phyloP scores from a whole-genome alignment of 2,797 vertebrate species.

The Chaenodraco wilsoni region DNA sequence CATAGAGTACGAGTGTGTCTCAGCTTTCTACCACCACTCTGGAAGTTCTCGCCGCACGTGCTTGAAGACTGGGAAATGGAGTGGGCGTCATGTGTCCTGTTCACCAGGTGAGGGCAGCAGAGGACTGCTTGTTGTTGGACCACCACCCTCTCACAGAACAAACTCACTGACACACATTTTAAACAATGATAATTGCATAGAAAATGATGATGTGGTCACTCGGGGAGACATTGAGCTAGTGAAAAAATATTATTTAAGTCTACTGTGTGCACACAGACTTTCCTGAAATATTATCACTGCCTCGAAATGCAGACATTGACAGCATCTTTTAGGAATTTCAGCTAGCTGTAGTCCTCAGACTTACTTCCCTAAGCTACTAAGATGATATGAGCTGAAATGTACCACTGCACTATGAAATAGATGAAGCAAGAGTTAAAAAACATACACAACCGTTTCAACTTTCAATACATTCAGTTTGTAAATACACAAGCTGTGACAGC shows the following conservation, averaged over 20 bases:
- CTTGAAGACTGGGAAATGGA: constrained; percentile 97
- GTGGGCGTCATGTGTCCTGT: constrained; percentile 94
- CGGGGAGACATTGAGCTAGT: not conserved
- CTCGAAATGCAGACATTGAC: constrained; percentile 8
- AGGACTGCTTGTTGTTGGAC: constrained; percentile 15
- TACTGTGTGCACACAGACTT: not conserved
- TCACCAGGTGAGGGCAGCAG: constrained; percentile 91
- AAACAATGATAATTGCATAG: too few relatives aligned
- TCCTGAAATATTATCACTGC: constrained; percentile 13
- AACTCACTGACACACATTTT: not conserved
- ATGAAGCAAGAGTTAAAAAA: not conserved
- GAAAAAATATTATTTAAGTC: not conserved
- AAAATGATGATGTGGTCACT: not conserved
- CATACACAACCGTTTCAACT: not conserved
- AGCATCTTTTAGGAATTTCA: not conserved
- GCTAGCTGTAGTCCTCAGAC: not conserved
- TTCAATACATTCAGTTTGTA: too few relatives aligned
- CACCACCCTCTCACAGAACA: not conserved
- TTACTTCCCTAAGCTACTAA: not conserved
- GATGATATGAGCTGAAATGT: constrained; percentile 12
- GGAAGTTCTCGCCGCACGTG: constrained; percentile 95
- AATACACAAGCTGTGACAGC: not conserved
- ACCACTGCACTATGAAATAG: not conserved
- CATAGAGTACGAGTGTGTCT: constrained; percentile 93
- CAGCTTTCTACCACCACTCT: constrained; percentile 91